These are phyloP conservation scores for Tachycineta bicolor DNA, from an alignment of 2,113 vertebrate species.

Conservation along the genomic window DNA sequence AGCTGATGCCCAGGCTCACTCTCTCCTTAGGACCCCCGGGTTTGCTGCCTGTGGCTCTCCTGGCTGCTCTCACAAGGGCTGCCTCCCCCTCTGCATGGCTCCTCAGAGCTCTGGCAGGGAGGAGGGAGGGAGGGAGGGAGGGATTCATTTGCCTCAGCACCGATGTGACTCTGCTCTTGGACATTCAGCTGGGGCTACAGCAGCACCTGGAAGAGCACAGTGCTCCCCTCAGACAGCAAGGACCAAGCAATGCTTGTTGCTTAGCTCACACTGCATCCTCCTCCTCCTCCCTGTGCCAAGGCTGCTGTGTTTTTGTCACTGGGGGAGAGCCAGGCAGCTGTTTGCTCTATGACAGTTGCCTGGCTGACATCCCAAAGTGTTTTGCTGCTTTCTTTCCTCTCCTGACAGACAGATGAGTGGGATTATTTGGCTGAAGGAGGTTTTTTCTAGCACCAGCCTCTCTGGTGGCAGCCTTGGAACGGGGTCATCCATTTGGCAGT, in stretches of 20 bases:
- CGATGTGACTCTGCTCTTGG: background rate
- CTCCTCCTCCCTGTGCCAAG: background rate
- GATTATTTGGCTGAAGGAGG: background rate
- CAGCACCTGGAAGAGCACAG: background rate
- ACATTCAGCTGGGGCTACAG: background rate
- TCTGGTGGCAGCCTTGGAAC: background rate
- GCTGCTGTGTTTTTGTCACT: background rate
- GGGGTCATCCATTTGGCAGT: background rate
- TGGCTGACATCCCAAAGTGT: background rate
- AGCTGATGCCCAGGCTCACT: background rate
- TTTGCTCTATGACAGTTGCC: background rate
- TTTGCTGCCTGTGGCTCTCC: background rate
- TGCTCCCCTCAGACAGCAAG: background rate
- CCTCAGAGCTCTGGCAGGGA: background rate
- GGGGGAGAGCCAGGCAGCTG: background rate
- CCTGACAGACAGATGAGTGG: background rate
- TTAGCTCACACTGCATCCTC: accelerated
- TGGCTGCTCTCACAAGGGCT: background rate
- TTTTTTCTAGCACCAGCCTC: background rate
- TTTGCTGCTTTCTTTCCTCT: background rate
- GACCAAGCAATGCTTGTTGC: background rate
- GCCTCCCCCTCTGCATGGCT: background rate
- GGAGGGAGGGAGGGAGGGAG: background rate
- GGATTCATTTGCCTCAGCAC: background rate
- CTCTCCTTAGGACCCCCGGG: accelerated